These are phyloP conservation scores for Drosophila athabasca DNA, from an alignment of 1,140 invertebrate genomes.

Conservation along the genomic window DNA sequence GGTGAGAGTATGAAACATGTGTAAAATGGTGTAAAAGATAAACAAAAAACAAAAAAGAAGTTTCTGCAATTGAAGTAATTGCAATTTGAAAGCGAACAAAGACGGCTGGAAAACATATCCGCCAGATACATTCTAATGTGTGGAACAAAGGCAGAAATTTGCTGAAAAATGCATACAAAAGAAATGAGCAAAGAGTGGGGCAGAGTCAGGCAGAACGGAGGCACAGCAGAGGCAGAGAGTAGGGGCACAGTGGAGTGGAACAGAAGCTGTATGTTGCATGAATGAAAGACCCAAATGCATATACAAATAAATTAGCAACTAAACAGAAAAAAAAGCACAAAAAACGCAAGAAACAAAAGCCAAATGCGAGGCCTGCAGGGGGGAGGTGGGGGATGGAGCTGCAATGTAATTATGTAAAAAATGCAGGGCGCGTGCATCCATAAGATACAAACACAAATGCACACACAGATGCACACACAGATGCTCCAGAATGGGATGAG, in stretches of 20 bases:
- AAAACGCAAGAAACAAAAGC: too few species aligned
- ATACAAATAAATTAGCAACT: constrained; percentile 81
- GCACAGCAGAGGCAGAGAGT: background rate
- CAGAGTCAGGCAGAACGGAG: constrained; percentile 4
- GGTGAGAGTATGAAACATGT: constrained; percentile 25
- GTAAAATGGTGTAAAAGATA: constrained; percentile 43
- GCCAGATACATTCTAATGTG: constrained; percentile 47
- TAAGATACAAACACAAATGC: constrained; percentile 28
- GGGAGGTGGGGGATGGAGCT: too few species aligned
- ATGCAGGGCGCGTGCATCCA: constrained; percentile 60
- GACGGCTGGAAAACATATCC: constrained; percentile 15
- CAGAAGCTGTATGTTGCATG: constrained; percentile 45
- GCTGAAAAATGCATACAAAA: constrained; percentile 39
- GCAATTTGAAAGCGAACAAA: constrained; percentile 45
- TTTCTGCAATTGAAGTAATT: constrained; percentile 56
- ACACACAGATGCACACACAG: constrained; percentile 1
- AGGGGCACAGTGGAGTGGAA: background rate
- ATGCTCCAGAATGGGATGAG: background rate
- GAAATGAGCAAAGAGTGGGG: constrained; percentile 18
- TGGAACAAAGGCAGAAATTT: constrained; percentile 32
- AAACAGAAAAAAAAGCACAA: constrained; percentile 75
- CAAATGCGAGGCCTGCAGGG: constrained; percentile 25
- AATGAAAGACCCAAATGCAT: constrained; percentile 68
- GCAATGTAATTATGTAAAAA: constrained; percentile 70
- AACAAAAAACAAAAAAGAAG: constrained; percentile 7